Percentiles rank a stretch among this genome's conserved stretches.
Conservation (phyloP, 2,113 vertebrate species). For the Cochlearius cochlearius region DNA sequence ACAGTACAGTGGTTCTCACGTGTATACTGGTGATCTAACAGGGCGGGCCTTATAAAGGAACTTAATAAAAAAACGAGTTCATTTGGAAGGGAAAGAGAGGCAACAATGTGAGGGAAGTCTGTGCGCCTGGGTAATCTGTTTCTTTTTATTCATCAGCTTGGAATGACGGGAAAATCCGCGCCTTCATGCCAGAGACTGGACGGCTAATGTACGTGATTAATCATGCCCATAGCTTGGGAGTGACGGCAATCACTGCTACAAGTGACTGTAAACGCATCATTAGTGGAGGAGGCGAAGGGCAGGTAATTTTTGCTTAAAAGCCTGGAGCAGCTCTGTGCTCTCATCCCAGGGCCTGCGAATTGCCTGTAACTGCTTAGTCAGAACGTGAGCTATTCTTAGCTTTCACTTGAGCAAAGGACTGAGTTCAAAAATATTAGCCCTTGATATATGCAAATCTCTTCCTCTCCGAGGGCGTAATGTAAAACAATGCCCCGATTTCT, state of each 20-base stretch:
- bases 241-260: slow-evolving; percentile 81
- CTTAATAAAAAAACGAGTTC: neutral
- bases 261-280: slow-evolving; percentile 80
- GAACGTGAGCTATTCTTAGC: neutral
- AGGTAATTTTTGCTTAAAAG: slow-evolving; percentile 67
- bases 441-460: neutral
- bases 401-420: neutral
- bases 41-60: neutral
- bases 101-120: neutral
- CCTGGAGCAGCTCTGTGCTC: neutral
- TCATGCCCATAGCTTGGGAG: slow-evolving; percentile 81
- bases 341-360: neutral
- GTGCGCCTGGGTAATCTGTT: neutral
- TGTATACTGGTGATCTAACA: neutral
- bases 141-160: slow-evolving; percentile 73
- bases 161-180: slow-evolving; percentile 86
- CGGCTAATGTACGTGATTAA: slow-evolving; percentile 72
- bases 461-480: neutral
- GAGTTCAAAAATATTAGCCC: neutral
- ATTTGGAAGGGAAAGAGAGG: neutral
- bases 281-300: slow-evolving; percentile 88
- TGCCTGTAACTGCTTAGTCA: neutral
- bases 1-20: neutral
- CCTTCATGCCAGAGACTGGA: slow-evolving; percentile 83
- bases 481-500: neutral